Conservation (phyloP, 2,888 invertebrate species). For the Plemyria rubiginata region DNA sequence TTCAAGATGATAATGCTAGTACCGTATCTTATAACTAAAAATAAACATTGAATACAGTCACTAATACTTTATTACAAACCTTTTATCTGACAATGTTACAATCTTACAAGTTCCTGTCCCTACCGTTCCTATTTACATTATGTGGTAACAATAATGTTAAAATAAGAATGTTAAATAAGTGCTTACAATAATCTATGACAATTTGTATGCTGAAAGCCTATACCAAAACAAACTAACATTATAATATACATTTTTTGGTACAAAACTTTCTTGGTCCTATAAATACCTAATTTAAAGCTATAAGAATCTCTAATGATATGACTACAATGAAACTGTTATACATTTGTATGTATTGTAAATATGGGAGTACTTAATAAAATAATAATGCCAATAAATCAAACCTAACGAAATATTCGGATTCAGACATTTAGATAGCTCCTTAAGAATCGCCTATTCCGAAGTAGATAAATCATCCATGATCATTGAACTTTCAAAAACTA, state of each 20-base stretch:
- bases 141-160: slow-evolving; percentile 74
- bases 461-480: neutral
- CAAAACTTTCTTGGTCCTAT: slow-evolving; percentile 72
- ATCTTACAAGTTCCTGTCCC: slow-evolving; percentile 54
- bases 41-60: slow-evolving; percentile 53
- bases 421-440: slow-evolving; percentile 17
- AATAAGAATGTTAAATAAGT: slow-evolving; percentile 71
- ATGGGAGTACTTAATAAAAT: slow-evolving; percentile 36
- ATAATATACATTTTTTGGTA: slow-evolving; percentile 83
- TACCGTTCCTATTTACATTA: slow-evolving; percentile 63
- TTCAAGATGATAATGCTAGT: slow-evolving; percentile 2
- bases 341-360: slow-evolving; percentile 43
- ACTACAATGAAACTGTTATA: slow-evolving; percentile 73
- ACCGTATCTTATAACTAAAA: slow-evolving; percentile 38
- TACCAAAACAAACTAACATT: slow-evolving; percentile 77
- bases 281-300: slow-evolving; percentile 79
- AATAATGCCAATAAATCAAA: neutral
- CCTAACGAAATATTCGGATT: slow-evolving; percentile 50
- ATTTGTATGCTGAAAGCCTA: slow-evolving; percentile 75
- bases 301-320: slow-evolving; percentile 72
- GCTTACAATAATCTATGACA: slow-evolving; percentile 69
- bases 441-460: neutral
- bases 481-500: neutral
- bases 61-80: slow-evolving; percentile 79
- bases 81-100: slow-evolving; percentile 43